A percentile compares a stretch with the other conserved stretches of the same genome.
phyloP scores from a whole-genome alignment of 2,888 invertebrate genomes.

The Hydrotaea diabolus region DNA sequence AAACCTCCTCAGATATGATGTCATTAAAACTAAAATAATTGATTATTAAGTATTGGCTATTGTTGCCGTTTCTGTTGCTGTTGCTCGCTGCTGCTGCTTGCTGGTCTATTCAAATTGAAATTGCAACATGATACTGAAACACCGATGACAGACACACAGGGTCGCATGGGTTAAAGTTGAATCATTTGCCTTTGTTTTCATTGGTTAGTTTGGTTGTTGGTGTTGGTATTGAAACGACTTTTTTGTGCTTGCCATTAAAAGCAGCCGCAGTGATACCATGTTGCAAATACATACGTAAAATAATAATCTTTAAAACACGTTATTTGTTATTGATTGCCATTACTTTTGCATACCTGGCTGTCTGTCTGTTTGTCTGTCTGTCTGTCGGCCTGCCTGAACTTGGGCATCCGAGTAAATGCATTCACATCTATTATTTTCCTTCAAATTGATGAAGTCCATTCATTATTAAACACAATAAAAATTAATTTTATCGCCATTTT shows the following conservation, averaged over 20 bases:
- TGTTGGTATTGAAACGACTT: conserved; percentile 22
- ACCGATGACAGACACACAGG: conserved; percentile 76
- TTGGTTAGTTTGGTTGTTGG: neutral
- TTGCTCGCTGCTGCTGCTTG: neutral
- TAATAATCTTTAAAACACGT: conserved; percentile 65
- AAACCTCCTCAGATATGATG: conserved; percentile 52
- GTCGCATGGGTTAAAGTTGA: conserved; percentile 78
- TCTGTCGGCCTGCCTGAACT: neutral
- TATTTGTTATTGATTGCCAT: conserved; percentile 40
- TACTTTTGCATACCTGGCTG: conserved; percentile 14
- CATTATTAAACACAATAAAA: conserved; percentile 47
- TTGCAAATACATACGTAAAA: neutral
- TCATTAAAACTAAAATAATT: conserved; percentile 61
- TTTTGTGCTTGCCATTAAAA: conserved; percentile 51
- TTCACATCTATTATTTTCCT: conserved; percentile 1
- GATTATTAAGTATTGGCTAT: conserved; percentile 53
- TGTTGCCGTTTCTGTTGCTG: conserved; percentile 7
- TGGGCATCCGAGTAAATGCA: conserved; percentile 21
- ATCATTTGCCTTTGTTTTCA: conserved; percentile 73
- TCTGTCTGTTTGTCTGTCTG: neutral
- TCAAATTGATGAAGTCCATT: conserved; percentile 62
- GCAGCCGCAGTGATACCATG: conserved; percentile 37
- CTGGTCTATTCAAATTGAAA: neutral
- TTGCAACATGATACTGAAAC: conserved; percentile 44
- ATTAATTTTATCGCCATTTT: conserved; percentile 31